Conservation (phyloP, 2,888 invertebrate genomes). For the Lasioglossum villosulum region DNA sequence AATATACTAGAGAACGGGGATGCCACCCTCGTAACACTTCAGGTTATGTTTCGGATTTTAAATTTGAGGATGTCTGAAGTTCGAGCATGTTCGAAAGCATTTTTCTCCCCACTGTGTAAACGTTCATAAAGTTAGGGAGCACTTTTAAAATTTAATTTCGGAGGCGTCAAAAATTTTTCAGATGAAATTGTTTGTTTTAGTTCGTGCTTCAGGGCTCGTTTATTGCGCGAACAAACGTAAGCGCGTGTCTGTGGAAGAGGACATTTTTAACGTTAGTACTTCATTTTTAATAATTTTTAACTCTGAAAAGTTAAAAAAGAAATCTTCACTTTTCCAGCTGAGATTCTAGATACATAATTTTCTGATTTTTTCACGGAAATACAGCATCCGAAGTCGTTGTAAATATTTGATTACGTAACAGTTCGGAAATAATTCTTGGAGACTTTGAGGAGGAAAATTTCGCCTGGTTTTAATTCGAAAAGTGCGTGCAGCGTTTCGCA, state of each 20-base stretch:
- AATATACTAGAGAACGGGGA: not conserved
- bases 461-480: not conserved
- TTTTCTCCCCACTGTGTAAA: not conserved
- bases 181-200: not conserved
- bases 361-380: not conserved
- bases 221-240: not conserved
- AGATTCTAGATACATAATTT: not conserved
- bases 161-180: too few species aligned
- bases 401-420: not conserved
- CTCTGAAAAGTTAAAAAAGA: not conserved
- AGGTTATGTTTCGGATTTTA: not conserved
- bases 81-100: not conserved
- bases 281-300: not conserved
- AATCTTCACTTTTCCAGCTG: not conserved
- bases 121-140: not conserved
- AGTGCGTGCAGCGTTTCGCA: not conserved
- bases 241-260: not conserved
- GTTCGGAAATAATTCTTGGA: not conserved
- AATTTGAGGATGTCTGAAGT: not conserved
- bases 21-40: not conserved
- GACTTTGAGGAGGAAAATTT: not conserved
- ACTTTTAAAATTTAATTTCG: too few species aligned
- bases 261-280: not conserved
- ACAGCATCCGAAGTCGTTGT: not conserved
- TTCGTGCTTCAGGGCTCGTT: not conserved